Evolutionary conservation across 35 echinoderm and acorn worm species (phyloP).

Genomic region (Acanthaster planci): DNA sequence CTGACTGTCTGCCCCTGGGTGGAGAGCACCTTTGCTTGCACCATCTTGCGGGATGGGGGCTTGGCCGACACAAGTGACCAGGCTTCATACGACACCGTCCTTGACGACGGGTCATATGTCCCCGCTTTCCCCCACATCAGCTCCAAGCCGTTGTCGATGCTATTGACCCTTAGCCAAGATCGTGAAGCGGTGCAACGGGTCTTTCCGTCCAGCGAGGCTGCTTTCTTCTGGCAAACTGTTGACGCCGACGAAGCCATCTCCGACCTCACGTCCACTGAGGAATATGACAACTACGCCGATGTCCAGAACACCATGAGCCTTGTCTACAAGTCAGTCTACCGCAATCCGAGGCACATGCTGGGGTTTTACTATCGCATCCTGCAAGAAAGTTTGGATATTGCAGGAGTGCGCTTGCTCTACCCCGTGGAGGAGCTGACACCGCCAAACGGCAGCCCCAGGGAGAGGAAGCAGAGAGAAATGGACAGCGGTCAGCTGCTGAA

Average conservation of each 20-base stretch:
- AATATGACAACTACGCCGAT: conserved; percentile 54
- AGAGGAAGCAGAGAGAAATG: background rate
- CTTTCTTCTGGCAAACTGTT: conserved; percentile 91
- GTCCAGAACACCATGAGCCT: conserved; percentile 90
- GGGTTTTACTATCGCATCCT: conserved; percentile 70
- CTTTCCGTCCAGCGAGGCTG: conserved; percentile 36
- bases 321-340: conserved; percentile 70
- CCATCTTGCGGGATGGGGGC: conserved; percentile 7
- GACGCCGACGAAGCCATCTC: conserved; percentile 57
- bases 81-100: conserved; percentile 22
- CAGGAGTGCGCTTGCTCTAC: conserved; percentile 80
- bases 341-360: conserved; percentile 50
- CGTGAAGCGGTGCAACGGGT: conserved; percentile 40
- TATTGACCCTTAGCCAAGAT: conserved; percentile 46
- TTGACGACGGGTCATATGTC: conserved; percentile 72
- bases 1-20: conserved; percentile 67
- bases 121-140: conserved; percentile 67
- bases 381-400: conserved; percentile 79
- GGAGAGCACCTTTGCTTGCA: conserved; percentile 37
- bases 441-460: background rate
- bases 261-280: conserved; percentile 34
- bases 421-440: conserved; percentile 36
- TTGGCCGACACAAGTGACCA: background rate
- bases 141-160: conserved; percentile 67
- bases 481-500: background rate